Conservation (phyloP, 1,140 invertebrate genomes). For the Trichoplusia ni region DNA sequence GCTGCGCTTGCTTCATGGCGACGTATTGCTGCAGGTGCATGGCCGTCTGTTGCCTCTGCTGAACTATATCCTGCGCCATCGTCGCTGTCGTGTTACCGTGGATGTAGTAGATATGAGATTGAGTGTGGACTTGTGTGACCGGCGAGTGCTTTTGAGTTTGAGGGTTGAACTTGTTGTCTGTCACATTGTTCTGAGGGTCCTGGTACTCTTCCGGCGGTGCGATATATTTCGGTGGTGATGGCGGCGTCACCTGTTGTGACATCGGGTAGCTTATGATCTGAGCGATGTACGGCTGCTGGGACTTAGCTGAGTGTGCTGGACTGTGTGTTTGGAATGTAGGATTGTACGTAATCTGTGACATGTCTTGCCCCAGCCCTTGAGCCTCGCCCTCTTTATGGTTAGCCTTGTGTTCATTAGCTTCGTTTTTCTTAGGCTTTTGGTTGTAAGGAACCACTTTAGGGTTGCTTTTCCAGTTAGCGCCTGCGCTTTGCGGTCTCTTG, state of each 20-base stretch:
- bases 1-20: constrained; percentile 81
- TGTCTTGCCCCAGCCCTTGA: constrained; percentile 60
- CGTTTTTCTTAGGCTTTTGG: constrained; percentile 72
- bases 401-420: constrained; percentile 66
- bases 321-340: constrained; percentile 81
- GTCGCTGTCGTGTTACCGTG: constrained; percentile 58
- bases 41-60: constrained; percentile 77
- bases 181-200: constrained; percentile 65
- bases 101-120: constrained; percentile 78
- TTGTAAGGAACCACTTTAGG: constrained; percentile 74
- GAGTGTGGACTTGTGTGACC: constrained; percentile 56
- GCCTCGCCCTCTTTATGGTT: constrained; percentile 62
- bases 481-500: constrained; percentile 73
- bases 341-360: constrained; percentile 78
- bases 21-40: constrained; percentile 79
- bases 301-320: constrained; percentile 71
- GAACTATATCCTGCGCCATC: constrained; percentile 59
- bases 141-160: constrained; percentile 52
- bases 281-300: constrained; percentile 76
- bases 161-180: constrained; percentile 65
- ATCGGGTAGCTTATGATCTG: constrained; percentile 79
- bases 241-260: constrained; percentile 75
- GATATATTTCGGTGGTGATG: constrained; percentile 74
- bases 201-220: constrained; percentile 76
- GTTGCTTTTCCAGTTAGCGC: constrained; percentile 73